phyloP scores from a whole-genome alignment of 2,888 invertebrate species.

The Eurytoma californica region DNA sequence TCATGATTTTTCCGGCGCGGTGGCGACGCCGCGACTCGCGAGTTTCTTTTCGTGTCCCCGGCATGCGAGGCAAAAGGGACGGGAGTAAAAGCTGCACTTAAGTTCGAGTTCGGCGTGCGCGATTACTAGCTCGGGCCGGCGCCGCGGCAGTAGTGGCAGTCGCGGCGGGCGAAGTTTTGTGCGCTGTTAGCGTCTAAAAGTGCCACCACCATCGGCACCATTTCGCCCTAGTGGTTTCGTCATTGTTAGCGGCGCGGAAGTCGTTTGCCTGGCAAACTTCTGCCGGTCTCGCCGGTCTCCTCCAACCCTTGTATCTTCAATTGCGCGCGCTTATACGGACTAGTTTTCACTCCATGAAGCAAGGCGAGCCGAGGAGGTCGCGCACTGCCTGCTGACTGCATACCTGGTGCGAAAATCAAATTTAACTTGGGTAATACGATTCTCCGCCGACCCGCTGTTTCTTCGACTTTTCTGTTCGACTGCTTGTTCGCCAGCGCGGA shows the following conservation, averaged over 20 bases:
- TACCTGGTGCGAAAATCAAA: constrained; percentile 43
- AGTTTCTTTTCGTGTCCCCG: constrained; percentile 8
- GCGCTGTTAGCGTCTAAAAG: constrained; percentile 54
- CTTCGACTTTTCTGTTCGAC: not conserved
- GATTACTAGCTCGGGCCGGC: constrained; percentile 12
- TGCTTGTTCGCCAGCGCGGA: not conserved
- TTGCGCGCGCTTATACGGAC: not conserved
- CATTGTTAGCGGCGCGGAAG: constrained; percentile 56
- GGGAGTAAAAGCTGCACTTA: constrained; percentile 39
- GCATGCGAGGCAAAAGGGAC: constrained; percentile 34
- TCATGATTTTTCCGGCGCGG: not conserved
- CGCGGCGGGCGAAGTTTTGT: constrained; percentile 31
- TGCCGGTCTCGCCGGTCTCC: not conserved
- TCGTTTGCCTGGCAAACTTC: constrained; percentile 48
- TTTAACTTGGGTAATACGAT: constrained; percentile 50
- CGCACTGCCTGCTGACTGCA: not conserved
- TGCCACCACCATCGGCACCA: constrained; percentile 61
- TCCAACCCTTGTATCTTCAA: constrained; percentile 12
- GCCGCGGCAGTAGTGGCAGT: not conserved
- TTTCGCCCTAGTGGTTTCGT: constrained; percentile 63
- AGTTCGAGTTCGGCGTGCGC: constrained; percentile 22
- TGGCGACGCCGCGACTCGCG: not conserved
- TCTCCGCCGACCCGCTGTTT: not conserved
- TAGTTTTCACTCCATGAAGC: not conserved
- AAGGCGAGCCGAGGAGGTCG: not conserved